These are phyloP conservation scores for Pseudococcus jackbeardsleyi DNA, from an alignment of 2,888 invertebrate species.

Conservation along the genomic window DNA sequence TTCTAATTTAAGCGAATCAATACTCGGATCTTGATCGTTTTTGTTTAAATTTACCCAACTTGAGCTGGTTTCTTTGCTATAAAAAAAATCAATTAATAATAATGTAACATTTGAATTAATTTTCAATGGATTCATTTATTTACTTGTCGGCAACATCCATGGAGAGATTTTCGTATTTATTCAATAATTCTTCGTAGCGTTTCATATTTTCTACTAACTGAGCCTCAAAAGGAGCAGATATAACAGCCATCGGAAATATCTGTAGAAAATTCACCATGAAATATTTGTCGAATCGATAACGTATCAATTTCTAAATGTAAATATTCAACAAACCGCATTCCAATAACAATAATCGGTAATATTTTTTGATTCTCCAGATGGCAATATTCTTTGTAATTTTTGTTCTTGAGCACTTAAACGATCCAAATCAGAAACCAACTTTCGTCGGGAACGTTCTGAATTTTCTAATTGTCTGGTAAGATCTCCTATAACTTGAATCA, in stretches of 20 bases:
- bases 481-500: conserved; percentile 66
- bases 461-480: conserved; percentile 67
- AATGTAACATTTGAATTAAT: background rate
- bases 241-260: conserved; percentile 56
- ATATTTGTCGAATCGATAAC: background rate
- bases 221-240: conserved; percentile 54
- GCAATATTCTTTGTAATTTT: conserved; percentile 56
- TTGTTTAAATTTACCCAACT: conserved; percentile 58
- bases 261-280: background rate
- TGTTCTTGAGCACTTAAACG: conserved; percentile 71
- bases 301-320: background rate
- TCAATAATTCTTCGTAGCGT: conserved; percentile 50
- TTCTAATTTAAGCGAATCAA: conserved; percentile 53
- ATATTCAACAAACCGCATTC: conserved; percentile 45
- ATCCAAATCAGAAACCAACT: conserved; percentile 71
- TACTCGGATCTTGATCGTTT: conserved; percentile 29
- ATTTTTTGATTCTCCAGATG: conserved; percentile 58
- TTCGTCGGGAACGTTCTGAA: conserved; percentile 67
- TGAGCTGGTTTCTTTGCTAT: background rate
- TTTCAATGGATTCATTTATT: background rate
- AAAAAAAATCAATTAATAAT: background rate
- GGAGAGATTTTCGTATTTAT: background rate
- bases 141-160: conserved; percentile 15
- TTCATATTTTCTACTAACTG: conserved; percentile 60
- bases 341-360: conserved; percentile 62